A percentile compares a stretch with the other conserved stretches of the same genome.
phyloP scores from a whole-genome alignment of 1,140 invertebrate genomes.

The Drosophila punjabiensis region DNA sequence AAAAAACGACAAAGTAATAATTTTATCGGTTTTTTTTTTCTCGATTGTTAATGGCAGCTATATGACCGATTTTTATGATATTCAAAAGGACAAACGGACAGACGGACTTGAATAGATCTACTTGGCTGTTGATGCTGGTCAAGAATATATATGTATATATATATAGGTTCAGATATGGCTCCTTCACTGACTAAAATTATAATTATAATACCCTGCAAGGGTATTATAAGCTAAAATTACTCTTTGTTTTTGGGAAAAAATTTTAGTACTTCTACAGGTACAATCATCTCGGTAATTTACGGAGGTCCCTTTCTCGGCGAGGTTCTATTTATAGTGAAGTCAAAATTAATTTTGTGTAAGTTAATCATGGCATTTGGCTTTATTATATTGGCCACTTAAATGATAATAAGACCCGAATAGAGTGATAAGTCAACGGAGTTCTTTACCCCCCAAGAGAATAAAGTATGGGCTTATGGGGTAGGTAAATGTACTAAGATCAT shows the following conservation, averaged over 20 bases:
- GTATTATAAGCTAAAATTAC: too few species aligned
- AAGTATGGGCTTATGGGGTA: neutral
- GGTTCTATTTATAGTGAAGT: slow-evolving; percentile 16
- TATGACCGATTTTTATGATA: too few species aligned
- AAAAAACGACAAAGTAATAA: too few species aligned
- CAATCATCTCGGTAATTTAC: neutral
- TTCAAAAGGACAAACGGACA: too few species aligned
- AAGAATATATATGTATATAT: too few species aligned
- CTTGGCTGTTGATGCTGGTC: too few species aligned
- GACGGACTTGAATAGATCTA: too few species aligned
- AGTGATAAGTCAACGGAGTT: slow-evolving; percentile 16
- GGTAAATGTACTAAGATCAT: slow-evolving; percentile 1
- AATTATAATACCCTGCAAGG: too few species aligned
- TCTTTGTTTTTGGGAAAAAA: neutral
- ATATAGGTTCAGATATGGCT: too few species aligned
- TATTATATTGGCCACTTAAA: slow-evolving; percentile 17
- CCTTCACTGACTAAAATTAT: too few species aligned
- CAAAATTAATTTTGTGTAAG: slow-evolving; percentile 16
- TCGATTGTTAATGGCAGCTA: too few species aligned
- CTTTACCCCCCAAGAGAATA: slow-evolving; percentile 4
- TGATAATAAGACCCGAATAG: slow-evolving; percentile 18
- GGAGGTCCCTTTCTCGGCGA: slow-evolving; percentile 15
- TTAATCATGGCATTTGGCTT: slow-evolving; percentile 9
- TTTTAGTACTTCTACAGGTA: slow-evolving; percentile 4
- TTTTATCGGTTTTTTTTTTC: too few species aligned